A percentile compares a stretch with the other conserved stretches of the same genome.
Conservation (phyloP, 2,113 vertebrate species). For the Percopsis transmontana region DNA sequence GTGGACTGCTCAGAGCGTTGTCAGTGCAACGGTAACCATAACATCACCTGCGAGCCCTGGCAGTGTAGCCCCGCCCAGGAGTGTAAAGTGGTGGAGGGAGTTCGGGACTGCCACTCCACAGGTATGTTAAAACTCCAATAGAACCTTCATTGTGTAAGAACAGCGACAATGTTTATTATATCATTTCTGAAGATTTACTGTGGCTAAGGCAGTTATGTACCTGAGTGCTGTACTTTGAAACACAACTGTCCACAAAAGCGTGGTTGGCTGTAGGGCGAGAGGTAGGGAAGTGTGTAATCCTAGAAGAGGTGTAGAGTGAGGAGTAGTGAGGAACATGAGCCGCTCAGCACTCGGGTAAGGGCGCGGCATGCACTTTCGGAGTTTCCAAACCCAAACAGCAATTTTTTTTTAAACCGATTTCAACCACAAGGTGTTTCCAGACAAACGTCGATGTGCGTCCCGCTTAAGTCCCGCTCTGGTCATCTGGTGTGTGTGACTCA, state of each 20-base stretch:
- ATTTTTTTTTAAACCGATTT: too few species aligned
- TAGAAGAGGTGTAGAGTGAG: neutral
- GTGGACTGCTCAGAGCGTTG: conserved; percentile 82
- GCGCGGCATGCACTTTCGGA: too few species aligned
- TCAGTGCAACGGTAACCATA: conserved; percentile 69
- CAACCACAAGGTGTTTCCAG: too few species aligned
- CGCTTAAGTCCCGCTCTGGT: neutral
- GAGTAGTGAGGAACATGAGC: neutral
- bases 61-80: conserved; percentile 82
- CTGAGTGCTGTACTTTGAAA: too few species aligned
- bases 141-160: neutral
- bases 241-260: too few species aligned
- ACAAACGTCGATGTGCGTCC: too few species aligned
- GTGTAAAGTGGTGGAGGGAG: conserved; percentile 81
- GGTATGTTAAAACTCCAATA: conserved; percentile 62
- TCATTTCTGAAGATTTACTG: neutral
- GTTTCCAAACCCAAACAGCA: too few species aligned
- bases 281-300: neutral
- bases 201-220: neutral
- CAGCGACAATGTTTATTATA: neutral
- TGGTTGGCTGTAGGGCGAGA: too few species aligned
- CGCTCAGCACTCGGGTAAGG: too few species aligned
- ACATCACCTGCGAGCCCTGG: conserved; percentile 79
- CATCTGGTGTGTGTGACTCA: neutral
- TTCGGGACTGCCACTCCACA: conserved; percentile 83